phyloP scores from a whole-genome alignment of 2,888 invertebrate species.

The Microchrysa polita region DNA sequence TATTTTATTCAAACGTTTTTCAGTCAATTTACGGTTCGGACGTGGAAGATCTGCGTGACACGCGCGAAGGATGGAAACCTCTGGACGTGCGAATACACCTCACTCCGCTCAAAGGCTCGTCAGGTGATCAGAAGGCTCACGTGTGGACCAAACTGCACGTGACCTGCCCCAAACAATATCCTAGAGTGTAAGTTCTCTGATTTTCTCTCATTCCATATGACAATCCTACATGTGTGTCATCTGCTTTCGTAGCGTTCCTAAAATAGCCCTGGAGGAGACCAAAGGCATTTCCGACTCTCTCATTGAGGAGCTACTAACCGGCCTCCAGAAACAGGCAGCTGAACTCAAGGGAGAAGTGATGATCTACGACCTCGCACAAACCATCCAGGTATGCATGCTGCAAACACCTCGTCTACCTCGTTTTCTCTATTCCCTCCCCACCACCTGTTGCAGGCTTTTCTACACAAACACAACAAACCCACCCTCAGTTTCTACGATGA shows the following conservation, averaged over 20 bases:
- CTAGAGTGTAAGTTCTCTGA: slow-evolving; percentile 74
- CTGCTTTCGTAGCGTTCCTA: slow-evolving; percentile 70
- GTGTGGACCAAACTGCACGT: slow-evolving; percentile 81
- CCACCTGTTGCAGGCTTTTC: slow-evolving; percentile 69
- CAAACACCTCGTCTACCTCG: background rate
- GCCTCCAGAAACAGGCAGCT: slow-evolving; percentile 70
- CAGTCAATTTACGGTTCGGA: slow-evolving; percentile 82
- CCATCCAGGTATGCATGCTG: slow-evolving; percentile 69
- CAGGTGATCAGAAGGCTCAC: slow-evolving; percentile 71
- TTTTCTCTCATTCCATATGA: background rate
- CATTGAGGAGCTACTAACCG: slow-evolving; percentile 69
- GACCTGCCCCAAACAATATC: slow-evolving; percentile 80
- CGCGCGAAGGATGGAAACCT: slow-evolving; percentile 76
- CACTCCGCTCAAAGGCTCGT: slow-evolving; percentile 80
- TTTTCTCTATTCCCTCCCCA: background rate
- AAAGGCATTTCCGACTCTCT: slow-evolving; percentile 81
- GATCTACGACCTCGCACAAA: slow-evolving; percentile 84
- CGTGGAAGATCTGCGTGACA: slow-evolving; percentile 72
- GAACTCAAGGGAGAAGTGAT: slow-evolving; percentile 81
- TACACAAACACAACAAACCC: slow-evolving; percentile 83
- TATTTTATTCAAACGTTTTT: slow-evolving; percentile 39
- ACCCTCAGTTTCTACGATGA: slow-evolving; percentile 89
- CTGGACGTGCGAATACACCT: slow-evolving; percentile 78
- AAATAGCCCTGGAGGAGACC: slow-evolving; percentile 75
- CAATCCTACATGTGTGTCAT: background rate